Percentiles rank a stretch among this genome's conserved stretches.
These are phyloP conservation scores for Chionis minor DNA, from an alignment of 2,113 vertebrate genomes.

Conservation along the genomic window DNA sequence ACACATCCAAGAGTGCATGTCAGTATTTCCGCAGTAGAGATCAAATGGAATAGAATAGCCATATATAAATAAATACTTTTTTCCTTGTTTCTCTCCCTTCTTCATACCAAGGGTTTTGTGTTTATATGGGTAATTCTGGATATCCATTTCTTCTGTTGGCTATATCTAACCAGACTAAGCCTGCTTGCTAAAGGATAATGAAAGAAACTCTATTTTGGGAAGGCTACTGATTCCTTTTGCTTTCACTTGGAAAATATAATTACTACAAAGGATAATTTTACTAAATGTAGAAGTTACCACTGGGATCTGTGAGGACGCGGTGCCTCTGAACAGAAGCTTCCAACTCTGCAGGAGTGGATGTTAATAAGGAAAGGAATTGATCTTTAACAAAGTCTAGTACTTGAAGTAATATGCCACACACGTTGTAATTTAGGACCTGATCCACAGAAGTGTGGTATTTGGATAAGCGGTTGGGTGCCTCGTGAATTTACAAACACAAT, in stretches of 20 bases:
- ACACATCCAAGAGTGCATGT: too few relatives aligned
- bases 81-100: neutral
- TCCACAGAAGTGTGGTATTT: constrained; percentile 3
- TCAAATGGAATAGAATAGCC: neutral
- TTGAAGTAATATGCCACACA: neutral
- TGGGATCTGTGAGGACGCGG: neutral
- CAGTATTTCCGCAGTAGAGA: neutral
- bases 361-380: neutral
- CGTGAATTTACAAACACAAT: constrained; percentile 25
- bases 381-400: neutral
- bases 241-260: neutral
- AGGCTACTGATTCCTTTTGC: neutral
- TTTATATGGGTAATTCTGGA: neutral
- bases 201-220: neutral
- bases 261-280: neutral
- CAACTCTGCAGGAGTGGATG: neutral
- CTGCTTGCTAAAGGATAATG: neutral
- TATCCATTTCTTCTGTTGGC: neutral
- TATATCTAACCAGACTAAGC: neutral
- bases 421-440: neutral
- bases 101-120: neutral
- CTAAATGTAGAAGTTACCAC: neutral
- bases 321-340: constrained; percentile 15
- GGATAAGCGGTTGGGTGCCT: constrained; percentile 15
- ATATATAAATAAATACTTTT: neutral